Percentiles rank a stretch among this genome's conserved stretches.
phyloP scores from a whole-genome alignment of 2,888 invertebrate species.

The Apantesis nais region DNA sequence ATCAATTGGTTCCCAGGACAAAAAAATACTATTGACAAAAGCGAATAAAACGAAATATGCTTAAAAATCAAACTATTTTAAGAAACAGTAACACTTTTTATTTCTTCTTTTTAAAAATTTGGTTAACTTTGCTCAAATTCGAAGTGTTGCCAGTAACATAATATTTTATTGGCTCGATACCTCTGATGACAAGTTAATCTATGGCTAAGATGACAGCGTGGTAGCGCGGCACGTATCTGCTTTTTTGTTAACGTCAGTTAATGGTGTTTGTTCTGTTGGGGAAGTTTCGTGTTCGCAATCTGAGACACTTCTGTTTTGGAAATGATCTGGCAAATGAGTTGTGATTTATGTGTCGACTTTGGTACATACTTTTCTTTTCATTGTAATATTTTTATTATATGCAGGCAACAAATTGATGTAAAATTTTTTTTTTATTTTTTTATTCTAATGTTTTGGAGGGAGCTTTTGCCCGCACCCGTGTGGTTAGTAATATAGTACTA shows the following conservation, averaged over 20 bases:
- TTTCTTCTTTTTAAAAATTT: neutral
- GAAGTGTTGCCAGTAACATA: conserved; percentile 11
- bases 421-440: too few species aligned
- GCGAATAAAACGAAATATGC: too few species aligned
- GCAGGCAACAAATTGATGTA: too few species aligned
- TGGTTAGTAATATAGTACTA: too few species aligned
- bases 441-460: too few species aligned
- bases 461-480: too few species aligned
- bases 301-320: conserved; percentile 57
- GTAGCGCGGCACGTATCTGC: conserved; percentile 48
- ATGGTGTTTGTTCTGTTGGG: conserved; percentile 57
- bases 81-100: neutral
- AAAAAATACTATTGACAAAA: too few species aligned
- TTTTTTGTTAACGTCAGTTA: conserved; percentile 56
- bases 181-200: conserved; percentile 42
- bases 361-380: neutral
- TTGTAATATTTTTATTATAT: neutral
- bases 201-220: conserved; percentile 42
- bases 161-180: conserved; percentile 36
- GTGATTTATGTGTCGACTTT: conserved; percentile 7
- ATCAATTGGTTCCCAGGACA: too few species aligned
- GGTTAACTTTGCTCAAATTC: neutral
- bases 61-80: too few species aligned
- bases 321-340: conserved; percentile 36
- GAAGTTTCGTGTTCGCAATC: conserved; percentile 48